Conservation (phyloP, 2,888 invertebrate genomes). For the Epinotia bilunana region DNA sequence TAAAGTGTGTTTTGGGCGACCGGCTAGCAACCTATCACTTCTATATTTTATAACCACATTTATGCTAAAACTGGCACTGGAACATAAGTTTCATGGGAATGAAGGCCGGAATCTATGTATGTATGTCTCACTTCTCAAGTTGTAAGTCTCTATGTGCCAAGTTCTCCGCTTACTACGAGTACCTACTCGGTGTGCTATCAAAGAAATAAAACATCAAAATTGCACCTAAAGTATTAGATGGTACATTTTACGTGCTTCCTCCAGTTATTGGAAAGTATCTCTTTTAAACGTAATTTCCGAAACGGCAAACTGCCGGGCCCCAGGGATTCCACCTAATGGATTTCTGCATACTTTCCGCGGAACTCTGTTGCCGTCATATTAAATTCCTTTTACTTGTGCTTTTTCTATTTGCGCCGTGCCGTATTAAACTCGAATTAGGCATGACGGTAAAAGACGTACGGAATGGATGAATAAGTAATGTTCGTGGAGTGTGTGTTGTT, state of each 20-base stretch:
- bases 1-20: too few relatives aligned
- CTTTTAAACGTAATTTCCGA: constrained; percentile 82
- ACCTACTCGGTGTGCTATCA: not conserved
- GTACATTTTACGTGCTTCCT: constrained; percentile 59
- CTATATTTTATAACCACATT: too few relatives aligned
- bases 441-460: constrained; percentile 8
- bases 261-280: constrained; percentile 76
- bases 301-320: constrained; percentile 70
- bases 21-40: too few relatives aligned
- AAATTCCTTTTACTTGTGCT: constrained; percentile 52
- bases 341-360: constrained; percentile 69
- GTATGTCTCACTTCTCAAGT: too few relatives aligned
- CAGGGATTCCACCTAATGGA: constrained; percentile 78
- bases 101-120: too few relatives aligned
- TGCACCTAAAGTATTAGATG: not conserved
- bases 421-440: constrained; percentile 26
- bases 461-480: constrained; percentile 26
- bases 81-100: too few relatives aligned
- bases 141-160: too few relatives aligned
- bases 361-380: constrained; percentile 63
- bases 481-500: not conserved
- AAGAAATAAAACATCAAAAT: not conserved
- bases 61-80: too few relatives aligned
- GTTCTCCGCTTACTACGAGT: too few relatives aligned
- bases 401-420: constrained; percentile 38